Base-by-base conservation (phyloP, 1,140 invertebrate species). In the Zaprionus camerounensis region DNA sequence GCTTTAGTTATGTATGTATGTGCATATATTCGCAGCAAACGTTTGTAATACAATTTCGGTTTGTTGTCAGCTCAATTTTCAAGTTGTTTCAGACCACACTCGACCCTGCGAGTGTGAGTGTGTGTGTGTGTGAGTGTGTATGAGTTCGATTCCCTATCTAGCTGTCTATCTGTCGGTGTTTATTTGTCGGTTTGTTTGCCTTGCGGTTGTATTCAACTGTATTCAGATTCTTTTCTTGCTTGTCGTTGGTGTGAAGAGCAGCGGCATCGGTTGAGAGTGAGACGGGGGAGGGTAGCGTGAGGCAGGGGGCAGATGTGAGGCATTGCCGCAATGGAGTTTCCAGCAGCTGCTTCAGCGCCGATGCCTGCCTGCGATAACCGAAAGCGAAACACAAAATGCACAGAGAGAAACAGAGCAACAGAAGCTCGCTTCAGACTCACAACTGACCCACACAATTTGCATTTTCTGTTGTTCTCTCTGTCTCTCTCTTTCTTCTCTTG, bases 41-140 rank as follows among this genome's bases (percentile, higher is more conserved):
- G 82, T 78, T 83, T 84, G 85, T 80, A 88, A 85, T 90, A 90
- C 82, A 88, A 82, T 88, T 88, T 85, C 46, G 70, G 81, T 82
- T 90, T 85, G 79, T 82, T 90, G 81, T 90, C 85, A 86, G 86
- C 76, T 90, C 85, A 81, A 90, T 90, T 90, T 90, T 90, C 85
- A 90, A 90, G 85, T 90, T 90, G 82, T 75, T 86, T 72, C 71
- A 66, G 59, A 58, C 57, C 57, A 64, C 51, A 26, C 58, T 59
- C 67, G 41, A 46, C n/a, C 41, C n/a, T 46, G 12, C 17, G n/a
- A 38, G 26, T 62, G 46, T 17, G 12, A 68, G 17, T 44, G 38
- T 24, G 13, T 12, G 31, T 31, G 28, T 57, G 24, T 49, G 46
- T 20, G 28, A 78, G 49, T 74, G 56, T 76, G 7, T 64, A 36